Conservation (phyloP, 2,113 vertebrate genomes). For the Ptyas mucosa region DNA sequence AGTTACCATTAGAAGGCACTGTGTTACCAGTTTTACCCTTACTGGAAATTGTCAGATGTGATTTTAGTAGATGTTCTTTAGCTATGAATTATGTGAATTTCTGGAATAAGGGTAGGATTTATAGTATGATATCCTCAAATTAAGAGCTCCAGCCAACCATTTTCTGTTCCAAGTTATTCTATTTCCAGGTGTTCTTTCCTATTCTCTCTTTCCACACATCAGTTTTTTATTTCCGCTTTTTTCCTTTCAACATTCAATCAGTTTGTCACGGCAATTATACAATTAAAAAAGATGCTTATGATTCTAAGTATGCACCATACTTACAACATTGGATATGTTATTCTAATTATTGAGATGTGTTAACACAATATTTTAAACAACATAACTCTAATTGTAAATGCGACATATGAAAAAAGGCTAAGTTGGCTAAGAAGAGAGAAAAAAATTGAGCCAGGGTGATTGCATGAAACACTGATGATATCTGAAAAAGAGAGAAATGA, state of each 20-base stretch:
- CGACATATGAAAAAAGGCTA: neutral
- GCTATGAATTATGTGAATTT: neutral
- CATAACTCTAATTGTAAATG: neutral
- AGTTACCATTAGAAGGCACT: neutral
- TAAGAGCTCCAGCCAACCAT: neutral
- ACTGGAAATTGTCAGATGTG: neutral
- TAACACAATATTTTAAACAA: neutral
- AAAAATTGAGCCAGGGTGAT: neutral
- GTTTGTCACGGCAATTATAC: neutral
- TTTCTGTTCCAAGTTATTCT: neutral
- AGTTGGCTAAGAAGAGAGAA: neutral
- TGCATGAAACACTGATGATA: neutral
- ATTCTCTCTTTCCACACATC: neutral
- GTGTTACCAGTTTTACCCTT: neutral
- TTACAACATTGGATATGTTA: neutral
- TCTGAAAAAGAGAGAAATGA: neutral
- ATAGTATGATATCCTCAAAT: neutral
- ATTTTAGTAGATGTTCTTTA: neutral
- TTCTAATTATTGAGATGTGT: neutral
- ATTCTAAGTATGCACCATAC: neutral
- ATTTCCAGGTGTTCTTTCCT: neutral
- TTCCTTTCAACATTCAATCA: neutral
- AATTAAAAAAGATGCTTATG: neutral
- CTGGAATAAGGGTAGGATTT: neutral
- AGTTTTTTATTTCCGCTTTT: neutral